Conservation (phyloP, 2,797 vertebrate species). For the Bucorvus abyssinicus region DNA sequence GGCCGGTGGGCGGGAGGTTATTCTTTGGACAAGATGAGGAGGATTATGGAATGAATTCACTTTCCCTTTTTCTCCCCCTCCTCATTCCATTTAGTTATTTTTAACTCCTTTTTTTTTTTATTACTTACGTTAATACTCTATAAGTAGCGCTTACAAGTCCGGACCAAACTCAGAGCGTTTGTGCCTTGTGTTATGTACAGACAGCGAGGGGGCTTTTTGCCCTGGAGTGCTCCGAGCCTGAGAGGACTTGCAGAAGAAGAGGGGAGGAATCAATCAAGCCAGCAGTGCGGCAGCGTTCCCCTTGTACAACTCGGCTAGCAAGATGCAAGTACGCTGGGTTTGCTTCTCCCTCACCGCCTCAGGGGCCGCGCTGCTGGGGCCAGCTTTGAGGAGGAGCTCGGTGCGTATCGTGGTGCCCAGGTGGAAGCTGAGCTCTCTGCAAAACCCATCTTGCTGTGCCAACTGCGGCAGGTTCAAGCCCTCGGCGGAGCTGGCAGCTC, state of each 20-base stretch:
- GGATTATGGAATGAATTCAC: background rate
- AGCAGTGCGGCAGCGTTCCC: background rate
- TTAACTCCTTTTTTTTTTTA: background rate
- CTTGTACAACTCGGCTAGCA: background rate
- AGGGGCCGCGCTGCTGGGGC: background rate
- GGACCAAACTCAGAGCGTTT: rapidly evolving
- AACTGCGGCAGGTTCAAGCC: background rate
- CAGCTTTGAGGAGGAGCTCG: background rate
- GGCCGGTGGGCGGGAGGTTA: background rate
- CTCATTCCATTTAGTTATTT: background rate
- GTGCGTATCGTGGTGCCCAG: background rate
- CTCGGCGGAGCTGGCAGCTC: background rate
- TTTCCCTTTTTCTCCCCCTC: background rate
- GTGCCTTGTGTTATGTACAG: background rate
- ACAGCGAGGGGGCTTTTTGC: background rate
- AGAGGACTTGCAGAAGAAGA: background rate
- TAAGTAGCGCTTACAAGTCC: background rate
- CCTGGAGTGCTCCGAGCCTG: background rate
- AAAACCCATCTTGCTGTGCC: background rate
- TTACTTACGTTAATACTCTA: background rate
- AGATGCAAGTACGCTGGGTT: background rate
- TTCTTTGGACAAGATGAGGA: background rate
- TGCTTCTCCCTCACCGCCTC: background rate
- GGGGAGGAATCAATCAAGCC: background rate
- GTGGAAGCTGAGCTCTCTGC: background rate